Conservation (phyloP, 2,888 invertebrate genomes). For the Tiphia femorata region DNA sequence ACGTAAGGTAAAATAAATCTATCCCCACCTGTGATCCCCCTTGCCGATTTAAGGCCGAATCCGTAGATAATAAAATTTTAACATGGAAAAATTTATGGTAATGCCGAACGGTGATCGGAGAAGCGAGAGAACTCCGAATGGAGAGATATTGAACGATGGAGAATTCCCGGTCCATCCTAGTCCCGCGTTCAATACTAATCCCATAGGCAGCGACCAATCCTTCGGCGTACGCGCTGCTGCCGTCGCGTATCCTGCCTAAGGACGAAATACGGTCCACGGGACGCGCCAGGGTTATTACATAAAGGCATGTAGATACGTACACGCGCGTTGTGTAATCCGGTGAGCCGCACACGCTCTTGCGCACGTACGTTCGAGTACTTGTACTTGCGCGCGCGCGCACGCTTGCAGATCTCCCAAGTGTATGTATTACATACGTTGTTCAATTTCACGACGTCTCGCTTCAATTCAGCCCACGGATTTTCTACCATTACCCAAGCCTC, state of each 20-base stretch:
- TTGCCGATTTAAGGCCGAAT: too few species aligned
- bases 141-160: too few species aligned
- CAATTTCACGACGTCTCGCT: slow-evolving; percentile 67
- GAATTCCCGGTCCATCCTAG: too few species aligned
- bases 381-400: slow-evolving; percentile 29
- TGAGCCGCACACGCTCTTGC: not conserved
- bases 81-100: too few species aligned
- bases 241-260: not conserved
- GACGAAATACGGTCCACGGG: slow-evolving; percentile 11
- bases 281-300: slow-evolving; percentile 11
- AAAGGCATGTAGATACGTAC: not conserved
- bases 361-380: slow-evolving; percentile 3
- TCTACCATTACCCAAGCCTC: slow-evolving; percentile 62
- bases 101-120: too few species aligned
- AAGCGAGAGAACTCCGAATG: too few species aligned
- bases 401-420: slow-evolving; percentile 36
- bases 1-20: too few species aligned
- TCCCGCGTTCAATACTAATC: slow-evolving; percentile 8
- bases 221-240: not conserved
- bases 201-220: slow-evolving; percentile 5
- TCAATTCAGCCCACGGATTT: slow-evolving; percentile 66
- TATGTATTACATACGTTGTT: slow-evolving; percentile 65
- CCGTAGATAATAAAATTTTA: too few species aligned
- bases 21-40: too few species aligned
- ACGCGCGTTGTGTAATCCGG: too few species aligned